phyloP scores from a whole-genome alignment of 92 coral and sea anemone species.

The Micromussa lordhowensis region DNA sequence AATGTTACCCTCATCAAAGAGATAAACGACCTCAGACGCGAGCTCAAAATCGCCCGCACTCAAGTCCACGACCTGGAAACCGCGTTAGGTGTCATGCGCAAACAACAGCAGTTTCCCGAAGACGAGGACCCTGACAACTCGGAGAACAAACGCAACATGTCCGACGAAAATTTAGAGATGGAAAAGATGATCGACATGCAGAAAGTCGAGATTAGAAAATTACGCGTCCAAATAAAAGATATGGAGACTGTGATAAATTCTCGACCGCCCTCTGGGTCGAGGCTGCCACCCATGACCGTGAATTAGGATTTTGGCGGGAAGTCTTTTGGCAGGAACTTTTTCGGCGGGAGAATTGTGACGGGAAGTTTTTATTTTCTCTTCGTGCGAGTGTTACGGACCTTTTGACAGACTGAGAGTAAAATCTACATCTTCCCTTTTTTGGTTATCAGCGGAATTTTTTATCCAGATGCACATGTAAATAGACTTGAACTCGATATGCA shows the following conservation, averaged over 20 bases:
- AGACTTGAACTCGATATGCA: not conserved
- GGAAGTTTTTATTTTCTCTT: not conserved
- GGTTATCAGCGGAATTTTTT: not conserved
- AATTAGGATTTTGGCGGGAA: slow-evolving; percentile 52
- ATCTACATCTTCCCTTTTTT: not conserved
- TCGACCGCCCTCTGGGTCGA: slow-evolving; percentile 94
- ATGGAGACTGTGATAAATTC: slow-evolving; percentile 75
- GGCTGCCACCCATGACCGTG: slow-evolving; percentile 94
- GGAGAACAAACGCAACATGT: slow-evolving; percentile 50
- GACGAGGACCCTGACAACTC: slow-evolving; percentile 45
- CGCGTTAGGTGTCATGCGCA: slow-evolving; percentile 97
- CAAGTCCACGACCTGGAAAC: slow-evolving; percentile 97
- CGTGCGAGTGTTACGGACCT: not conserved
- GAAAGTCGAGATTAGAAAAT: slow-evolving; percentile 89
- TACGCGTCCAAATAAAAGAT: slow-evolving; percentile 91
- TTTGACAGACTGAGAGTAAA: not conserved
- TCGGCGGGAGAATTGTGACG: too few relatives aligned
- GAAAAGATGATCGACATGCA: slow-evolving; percentile 95
- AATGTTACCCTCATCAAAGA: slow-evolving; percentile 97
- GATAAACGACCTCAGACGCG: slow-evolving; percentile 95
- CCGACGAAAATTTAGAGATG: slow-evolving; percentile 72
- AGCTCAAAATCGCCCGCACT: slow-evolving; percentile 95
- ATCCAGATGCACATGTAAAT: slow-evolving; percentile 14
- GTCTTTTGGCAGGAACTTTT: too few relatives aligned
- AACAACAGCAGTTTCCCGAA: slow-evolving; percentile 75